Conservation (phyloP, 53 echinoderm and acorn worm genomes). For the Echinarachnius parma region DNA sequence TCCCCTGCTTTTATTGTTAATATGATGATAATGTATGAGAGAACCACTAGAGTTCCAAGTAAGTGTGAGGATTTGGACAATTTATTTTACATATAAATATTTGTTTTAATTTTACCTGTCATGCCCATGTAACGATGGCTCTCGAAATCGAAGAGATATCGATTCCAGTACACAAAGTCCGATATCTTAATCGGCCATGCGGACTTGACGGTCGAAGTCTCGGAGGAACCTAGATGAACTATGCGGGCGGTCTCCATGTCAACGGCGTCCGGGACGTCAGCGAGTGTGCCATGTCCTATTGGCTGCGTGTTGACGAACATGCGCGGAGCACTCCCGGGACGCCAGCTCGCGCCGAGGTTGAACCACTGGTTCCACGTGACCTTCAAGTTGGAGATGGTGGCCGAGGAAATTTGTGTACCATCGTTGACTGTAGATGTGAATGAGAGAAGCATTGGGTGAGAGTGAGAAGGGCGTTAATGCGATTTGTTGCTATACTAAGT, state of each 20-base stretch:
- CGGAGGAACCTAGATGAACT: slow-evolving; percentile 33
- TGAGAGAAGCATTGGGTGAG: too few species aligned
- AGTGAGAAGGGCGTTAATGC: too few species aligned
- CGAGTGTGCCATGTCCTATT: neutral
- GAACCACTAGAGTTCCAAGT: too few species aligned
- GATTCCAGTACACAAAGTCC: slow-evolving; percentile 80
- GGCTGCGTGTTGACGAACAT: slow-evolving; percentile 61
- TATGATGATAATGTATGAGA: too few species aligned
- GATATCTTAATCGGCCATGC: slow-evolving; percentile 50
- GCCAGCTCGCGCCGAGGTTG: slow-evolving; percentile 68
- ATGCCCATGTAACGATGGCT: slow-evolving; percentile 70
- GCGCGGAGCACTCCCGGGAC: slow-evolving; percentile 17
- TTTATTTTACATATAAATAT: too few species aligned
- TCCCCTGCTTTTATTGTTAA: too few species aligned
- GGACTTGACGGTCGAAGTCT: neutral
- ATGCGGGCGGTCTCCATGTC: neutral
- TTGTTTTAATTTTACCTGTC: slow-evolving; percentile 66
- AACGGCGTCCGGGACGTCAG: slow-evolving; percentile 1
- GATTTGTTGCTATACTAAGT: too few species aligned
- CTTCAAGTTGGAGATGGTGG: neutral
- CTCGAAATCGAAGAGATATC: slow-evolving; percentile 71
- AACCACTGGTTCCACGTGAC: slow-evolving; percentile 56
- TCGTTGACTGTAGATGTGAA: slow-evolving; percentile 64
- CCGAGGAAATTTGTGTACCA: slow-evolving; percentile 9
- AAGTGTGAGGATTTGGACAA: too few species aligned